phyloP scores from a whole-genome alignment of 2,797 vertebrate species.

The Alosa sapidissima region DNA sequence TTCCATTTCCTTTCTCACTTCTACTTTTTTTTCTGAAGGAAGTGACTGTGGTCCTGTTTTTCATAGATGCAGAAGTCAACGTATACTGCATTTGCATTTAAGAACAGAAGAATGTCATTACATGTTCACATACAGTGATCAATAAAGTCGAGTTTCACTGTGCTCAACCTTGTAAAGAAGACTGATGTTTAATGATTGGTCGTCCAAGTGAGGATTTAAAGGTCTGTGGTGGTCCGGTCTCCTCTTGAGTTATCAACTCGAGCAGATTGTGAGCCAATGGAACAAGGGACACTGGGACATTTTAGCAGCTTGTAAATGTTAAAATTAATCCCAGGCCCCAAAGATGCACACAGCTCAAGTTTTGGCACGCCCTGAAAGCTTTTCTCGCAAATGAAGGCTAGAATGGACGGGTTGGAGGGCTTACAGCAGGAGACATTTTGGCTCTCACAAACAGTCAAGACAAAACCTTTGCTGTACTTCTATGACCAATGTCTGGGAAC shows the following conservation, averaged over 20 bases:
- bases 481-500: conserved; percentile 13
- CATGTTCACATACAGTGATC: not conserved
- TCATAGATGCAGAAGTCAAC: not conserved
- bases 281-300: conserved; percentile 50
- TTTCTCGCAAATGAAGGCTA: conserved; percentile 23
- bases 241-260: conserved; percentile 53
- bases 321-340: conserved; percentile 45
- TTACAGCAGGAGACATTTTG: conserved; percentile 25
- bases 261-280: conserved; percentile 43
- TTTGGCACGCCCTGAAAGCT: conserved; percentile 45
- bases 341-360: conserved; percentile 46
- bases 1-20: not conserved
- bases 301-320: conserved; percentile 40
- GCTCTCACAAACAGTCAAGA: conserved; percentile 5
- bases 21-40: not conserved
- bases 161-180: not conserved
- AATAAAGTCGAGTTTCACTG: not conserved
- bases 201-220: conserved; percentile 43
- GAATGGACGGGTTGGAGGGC: conserved; percentile 18
- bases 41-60: not conserved
- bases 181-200: not conserved
- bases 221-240: conserved; percentile 54
- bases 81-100: not conserved
- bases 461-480: conserved; percentile 23
- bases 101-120: not conserved